Percentiles rank a stretch among this genome's conserved stretches.
These are phyloP conservation scores for Neria commutata DNA, from an alignment of 2,888 invertebrate genomes.

Conservation along the genomic window DNA sequence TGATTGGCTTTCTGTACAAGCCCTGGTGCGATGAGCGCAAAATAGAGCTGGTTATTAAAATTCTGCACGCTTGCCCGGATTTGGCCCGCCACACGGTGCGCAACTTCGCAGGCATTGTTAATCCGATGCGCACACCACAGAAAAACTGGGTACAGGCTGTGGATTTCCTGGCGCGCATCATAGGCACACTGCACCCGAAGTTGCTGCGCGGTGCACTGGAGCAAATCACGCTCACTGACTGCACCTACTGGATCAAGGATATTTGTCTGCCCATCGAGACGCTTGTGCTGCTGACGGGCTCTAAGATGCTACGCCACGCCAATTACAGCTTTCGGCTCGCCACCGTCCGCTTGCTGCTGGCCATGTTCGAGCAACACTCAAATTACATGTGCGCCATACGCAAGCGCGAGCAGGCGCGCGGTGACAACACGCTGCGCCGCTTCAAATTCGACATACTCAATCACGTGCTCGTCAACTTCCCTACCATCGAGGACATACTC, in stretches of 20 bases:
- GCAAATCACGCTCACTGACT: slow-evolving; percentile 56
- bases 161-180: slow-evolving; percentile 46
- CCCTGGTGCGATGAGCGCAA: slow-evolving; percentile 75
- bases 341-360: slow-evolving; percentile 53
- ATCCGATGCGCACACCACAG: slow-evolving; percentile 60
- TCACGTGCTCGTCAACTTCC: slow-evolving; percentile 57
- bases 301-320: slow-evolving; percentile 31
- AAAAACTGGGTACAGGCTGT: slow-evolving; percentile 39
- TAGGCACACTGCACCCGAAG: slow-evolving; percentile 47
- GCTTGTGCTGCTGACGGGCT: slow-evolving; percentile 43
- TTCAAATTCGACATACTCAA: slow-evolving; percentile 61
- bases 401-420: slow-evolving; percentile 49
- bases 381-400: slow-evolving; percentile 54
- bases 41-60: slow-evolving; percentile 68
- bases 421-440: slow-evolving; percentile 51
- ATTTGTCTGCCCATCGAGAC: slow-evolving; percentile 55
- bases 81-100: slow-evolving; percentile 69
- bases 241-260: slow-evolving; percentile 55
- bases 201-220: slow-evolving; percentile 44
- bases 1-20: slow-evolving; percentile 69
- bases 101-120: slow-evolving; percentile 68
- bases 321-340: slow-evolving; percentile 53
- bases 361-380: slow-evolving; percentile 62
- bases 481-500: slow-evolving; percentile 54
- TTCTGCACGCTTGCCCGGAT: slow-evolving; percentile 74